These are phyloP conservation scores for Neotoma lepida DNA, from an alignment of 2,113 vertebrate genomes.

Conservation along the genomic window DNA sequence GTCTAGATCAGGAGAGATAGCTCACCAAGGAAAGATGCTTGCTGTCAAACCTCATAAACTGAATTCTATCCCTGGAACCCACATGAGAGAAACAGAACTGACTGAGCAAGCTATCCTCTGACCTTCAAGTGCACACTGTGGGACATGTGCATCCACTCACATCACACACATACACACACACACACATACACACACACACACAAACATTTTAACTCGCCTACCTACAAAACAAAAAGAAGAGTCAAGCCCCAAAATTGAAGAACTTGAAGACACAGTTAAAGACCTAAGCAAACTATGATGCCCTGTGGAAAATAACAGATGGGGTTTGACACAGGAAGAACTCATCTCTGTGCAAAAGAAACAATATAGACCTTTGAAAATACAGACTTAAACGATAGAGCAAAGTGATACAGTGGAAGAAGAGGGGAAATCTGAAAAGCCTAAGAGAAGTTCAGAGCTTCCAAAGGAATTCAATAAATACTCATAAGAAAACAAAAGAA, in stretches of 20 bases:
- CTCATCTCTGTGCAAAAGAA: constrained; percentile 84
- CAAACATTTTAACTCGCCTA: constrained; percentile 36
- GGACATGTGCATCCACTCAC: neutral
- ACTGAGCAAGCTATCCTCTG: neutral
- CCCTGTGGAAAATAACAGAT: constrained; percentile 80
- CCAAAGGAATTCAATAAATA: constrained; percentile 84
- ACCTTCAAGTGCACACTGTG: neutral
- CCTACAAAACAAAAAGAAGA: constrained; percentile 58
- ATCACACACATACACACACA: neutral
- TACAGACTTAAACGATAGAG: constrained; percentile 39
- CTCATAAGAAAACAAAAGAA: constrained; percentile 80
- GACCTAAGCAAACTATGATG: constrained; percentile 82
- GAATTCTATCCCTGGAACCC: neutral
- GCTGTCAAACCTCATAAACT: neutral
- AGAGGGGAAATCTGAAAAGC: constrained; percentile 88
- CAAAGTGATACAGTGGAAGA: constrained; percentile 82
- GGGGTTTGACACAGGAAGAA: constrained; percentile 84
- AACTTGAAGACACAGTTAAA: constrained; percentile 82
- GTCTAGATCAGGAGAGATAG: neutral
- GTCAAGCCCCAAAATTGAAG: constrained; percentile 67
- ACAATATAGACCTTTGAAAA: constrained; percentile 78
- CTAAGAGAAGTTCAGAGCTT: constrained; percentile 84
- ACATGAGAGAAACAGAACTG: neutral
- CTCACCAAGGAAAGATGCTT: too few relatives aligned
- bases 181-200: neutral